phyloP scores from a whole-genome alignment of 2,888 invertebrate genomes.

The Druceiella hillmani region DNA sequence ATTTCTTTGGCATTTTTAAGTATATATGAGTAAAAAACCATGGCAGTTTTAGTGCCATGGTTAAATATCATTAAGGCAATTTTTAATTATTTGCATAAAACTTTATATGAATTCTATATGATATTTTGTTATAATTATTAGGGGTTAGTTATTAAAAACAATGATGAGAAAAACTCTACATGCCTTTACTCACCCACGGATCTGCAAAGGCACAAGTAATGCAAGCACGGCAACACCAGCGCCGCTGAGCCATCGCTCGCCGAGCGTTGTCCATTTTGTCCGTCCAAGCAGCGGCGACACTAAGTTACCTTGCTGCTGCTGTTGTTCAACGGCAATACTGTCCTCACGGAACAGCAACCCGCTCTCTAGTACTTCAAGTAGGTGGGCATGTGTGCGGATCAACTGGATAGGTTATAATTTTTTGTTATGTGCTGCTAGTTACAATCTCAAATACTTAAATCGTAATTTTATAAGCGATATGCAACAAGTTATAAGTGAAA shows the following conservation, averaged over 20 bases:
- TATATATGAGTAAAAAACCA: no score
- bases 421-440: no score
- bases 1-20: no score
- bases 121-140: no score
- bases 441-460: neutral
- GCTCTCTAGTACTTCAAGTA: constrained; percentile 39
- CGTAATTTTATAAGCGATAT: neutral
- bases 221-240: constrained; percentile 24
- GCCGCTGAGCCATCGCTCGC: constrained; percentile 29
- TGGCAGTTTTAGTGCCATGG: no score
- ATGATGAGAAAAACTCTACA: constrained; percentile 11
- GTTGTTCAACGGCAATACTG: constrained; percentile 40
- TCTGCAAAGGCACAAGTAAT: no score
- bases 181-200: constrained; percentile 32
- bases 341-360: constrained; percentile 45
- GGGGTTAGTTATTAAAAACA: no score
- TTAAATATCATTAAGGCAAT: no score
- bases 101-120: no score
- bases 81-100: no score
- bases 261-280: constrained; percentile 36
- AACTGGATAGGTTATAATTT: no score
- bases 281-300: constrained; percentile 29
- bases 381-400: constrained; percentile 33
- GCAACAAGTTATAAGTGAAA: neutral
- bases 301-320: constrained; percentile 32